Base-by-base conservation (phyloP, 2,113 vertebrate genomes). In the Hippocampus abdominalis region DNA sequence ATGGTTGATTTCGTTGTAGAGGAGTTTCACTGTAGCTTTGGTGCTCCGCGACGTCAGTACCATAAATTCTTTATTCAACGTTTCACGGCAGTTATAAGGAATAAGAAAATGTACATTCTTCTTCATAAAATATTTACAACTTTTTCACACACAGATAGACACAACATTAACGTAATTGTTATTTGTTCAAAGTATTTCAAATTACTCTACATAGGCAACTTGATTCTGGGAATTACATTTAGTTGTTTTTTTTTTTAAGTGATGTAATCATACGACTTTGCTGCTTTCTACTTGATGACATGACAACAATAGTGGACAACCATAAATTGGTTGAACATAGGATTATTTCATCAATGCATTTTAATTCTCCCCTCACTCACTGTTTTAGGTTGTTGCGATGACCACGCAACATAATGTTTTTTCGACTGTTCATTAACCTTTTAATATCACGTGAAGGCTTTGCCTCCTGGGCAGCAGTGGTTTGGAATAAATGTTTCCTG, bases 381-480 rank as follows among this genome's bases (percentile, higher is more conserved):
- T 32, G 40, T 48, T 36, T 36, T n/a, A 66, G 65, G 25, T 44
- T 64, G 51, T 12, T 69, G 8, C 15, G 56, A 48, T 27, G 25
- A 70, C 48, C 25, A 56, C 54, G 60, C 54, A 64, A 61, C 56
- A 64, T 36, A 64, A 65, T 27, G 0, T 40, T 66, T 61, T 36
- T 54, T 70, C 25, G 40, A 23, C 56, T 71, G 42, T 60, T 69
- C 65, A 48, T 39, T 59, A 56, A 68, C 66, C 72, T 39, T 48
- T 78, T 70, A 61, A 27, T 21, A 73, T 70, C 29, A 3, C 74
- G 64, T 40, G 8, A 46, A 71, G 23, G 42, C 27, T 63, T 81
- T 77, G 42, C 67, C 73, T 68, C 44, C 71, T 54, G 71, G 71
- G 68, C 74, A 74, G 76, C 81, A 84, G 76, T 72, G 27, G 51